Base-by-base conservation (phyloP, 2,888 invertebrate species). In the Diadegma fenestrale region DNA sequence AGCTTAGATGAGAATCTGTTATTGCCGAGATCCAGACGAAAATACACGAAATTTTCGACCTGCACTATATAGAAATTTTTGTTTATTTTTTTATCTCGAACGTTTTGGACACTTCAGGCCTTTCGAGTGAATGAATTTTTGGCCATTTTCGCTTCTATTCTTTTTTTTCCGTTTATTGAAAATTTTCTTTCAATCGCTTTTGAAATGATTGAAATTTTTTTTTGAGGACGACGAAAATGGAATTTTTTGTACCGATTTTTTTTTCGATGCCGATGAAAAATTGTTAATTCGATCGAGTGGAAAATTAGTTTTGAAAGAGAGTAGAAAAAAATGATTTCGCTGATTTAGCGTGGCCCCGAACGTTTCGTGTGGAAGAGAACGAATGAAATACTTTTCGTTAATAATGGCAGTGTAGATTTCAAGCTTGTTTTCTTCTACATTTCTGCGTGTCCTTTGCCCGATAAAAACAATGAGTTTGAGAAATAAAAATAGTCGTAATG, bases 1-100 rank as follows among this genome's bases (percentile, higher is more conserved):
- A 92, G 91, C 91, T 93, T 91, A 93, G 91, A 91, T 91, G 92
- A 92, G 89, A 92, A 92, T 92, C 89, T 92, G 92, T 90, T 89
- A 88, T 87, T 90, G 91, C 91, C 91, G 91, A 88, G 91, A 90
- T 91, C 92, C 93, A 91, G 92, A 91, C 88, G 87, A 48, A 2
- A 64, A 58, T 79, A 81, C 63, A 73, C 66, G 51, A 66, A 86
- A 78, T 80, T 64, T 85, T 58, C 22, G 64, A 73, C 22, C 37
- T 76, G 22, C 69, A 76, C 48, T 33, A 66, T 69, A 37, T 10
- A 12, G 19, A 71, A 48, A 58, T 83, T 79, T 86, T 64, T 17
- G 64, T 17, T 4, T 37, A 37, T 10, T 33, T 5, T 33, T 5
- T 2, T 4, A 75, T 37, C 22, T n/a, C 19, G 17, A 8, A 26